Evolutionary conservation across 2,888 invertebrate genomes (phyloP), one percentile per base, ranked within the genome.

Genomic region (Xanthia icteritia): DNA sequence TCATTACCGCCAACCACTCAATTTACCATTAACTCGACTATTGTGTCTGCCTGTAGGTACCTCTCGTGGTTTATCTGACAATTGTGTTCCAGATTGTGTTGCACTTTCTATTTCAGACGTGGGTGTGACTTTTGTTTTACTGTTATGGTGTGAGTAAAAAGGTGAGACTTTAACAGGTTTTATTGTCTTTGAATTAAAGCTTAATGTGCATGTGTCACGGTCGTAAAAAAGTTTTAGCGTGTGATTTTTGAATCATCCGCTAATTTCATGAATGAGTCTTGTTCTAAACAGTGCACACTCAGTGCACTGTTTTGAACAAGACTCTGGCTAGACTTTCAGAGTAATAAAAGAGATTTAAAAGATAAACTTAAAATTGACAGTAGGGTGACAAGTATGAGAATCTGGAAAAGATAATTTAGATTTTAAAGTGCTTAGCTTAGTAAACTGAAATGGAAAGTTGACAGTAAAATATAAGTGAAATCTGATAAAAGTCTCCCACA

Each of bases 31-130:
- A 70, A 15, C 63, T 79, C 9, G 2, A 63, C 56, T 73, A 79
- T 83, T 77, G 79, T 74, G 58, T 36, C 45, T 36, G 36, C 17
- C 17, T 42, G 64, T 60, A n/a, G 42, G 64, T 69, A 36, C 80
- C 48, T 83, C 90, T 88, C 88, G 90, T 92, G 91, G 92, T 92
- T 91, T 93, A 93, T 91, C 85, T 85, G 88, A 88, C 92, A 92
- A 93, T 92, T 91, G 90, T 83, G 82, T 83, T 87, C 82, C 83
- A 83, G 78, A 84, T 80, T 76, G 83, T 76, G 68, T 72, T 56
- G 75, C 65, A 85, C 89, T 88, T 89, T 88, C 90, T 86, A 83
- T 82, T 86, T 86, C 85, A 79, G 74, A 81, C 48, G 83, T 87
- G 84, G 81, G 82, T 83, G 83, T 78, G 73, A 84, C 71, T 83